Base-by-base conservation (phyloP, 2,113 vertebrate species). In the Montifringilla adamsi region DNA sequence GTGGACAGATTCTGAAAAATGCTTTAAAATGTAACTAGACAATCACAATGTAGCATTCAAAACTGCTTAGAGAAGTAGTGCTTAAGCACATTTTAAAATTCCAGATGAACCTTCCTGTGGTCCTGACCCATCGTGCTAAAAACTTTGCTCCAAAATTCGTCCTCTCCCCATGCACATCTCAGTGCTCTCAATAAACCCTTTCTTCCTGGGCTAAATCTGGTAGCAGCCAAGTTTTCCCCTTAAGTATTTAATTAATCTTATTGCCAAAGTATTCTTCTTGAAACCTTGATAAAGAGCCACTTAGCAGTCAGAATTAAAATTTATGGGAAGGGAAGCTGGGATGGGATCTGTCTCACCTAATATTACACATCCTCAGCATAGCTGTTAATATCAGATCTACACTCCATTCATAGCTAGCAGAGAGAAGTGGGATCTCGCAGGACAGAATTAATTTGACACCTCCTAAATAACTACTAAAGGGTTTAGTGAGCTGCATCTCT, bases 261-360 rank as follows among this genome's bases (percentile, higher is more conserved):
- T 92, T 96, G 90, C 77, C 80, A 55, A 94, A 93, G 85, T 86
- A 94, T 86, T 94, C 90, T 93, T 95, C 88, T 93, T 92, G 93
- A 94, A 90, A 86, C 56, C 68, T 93, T 97, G 96, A 96, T 96
- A 95, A 94, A 96, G 90, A 95, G 93, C 85, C 95, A 93, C 95
- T 97, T 89, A 96, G 76, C 52, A 81, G 73, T 93, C 80, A 82
- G 69, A 94, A 95, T 89, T 94, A 87, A 82, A 89, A 90, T 86
- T 75, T 95, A 88, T 87, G 58, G 83, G 88, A 92, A 75, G 82
- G 60, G 49, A 88, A 81, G 68, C 76, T 92, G 0, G 2, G 44
- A 92, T 59, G 73, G 60, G 69, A 89, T 91, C 94, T 87, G 64
- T 93, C 89, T 92, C 58, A 93, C 93, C 95, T 87, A 89, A 68